A percentile compares a stretch with the other conserved stretches of the same genome.
These are phyloP conservation scores for Lithobates pipiens DNA, from an alignment of 2,797 vertebrate genomes.

Conservation along the genomic window DNA sequence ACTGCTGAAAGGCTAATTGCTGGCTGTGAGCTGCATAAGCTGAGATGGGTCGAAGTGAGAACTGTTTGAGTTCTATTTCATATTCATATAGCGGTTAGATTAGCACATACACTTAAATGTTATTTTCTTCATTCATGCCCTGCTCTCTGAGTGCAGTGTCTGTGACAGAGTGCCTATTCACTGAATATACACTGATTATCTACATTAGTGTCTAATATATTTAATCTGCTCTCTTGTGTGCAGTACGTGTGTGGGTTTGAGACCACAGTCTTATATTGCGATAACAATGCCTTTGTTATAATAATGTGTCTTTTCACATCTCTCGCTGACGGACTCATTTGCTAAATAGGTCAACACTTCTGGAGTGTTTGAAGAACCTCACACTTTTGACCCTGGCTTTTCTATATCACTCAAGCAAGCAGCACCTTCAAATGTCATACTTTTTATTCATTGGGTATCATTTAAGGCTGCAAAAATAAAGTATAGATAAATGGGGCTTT, in stretches of 20 bases:
- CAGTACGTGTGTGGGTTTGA: slow-evolving; percentile 1
- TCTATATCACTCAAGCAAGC: background rate
- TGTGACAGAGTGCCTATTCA: slow-evolving; percentile 39
- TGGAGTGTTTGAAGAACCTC: background rate
- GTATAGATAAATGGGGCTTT: background rate
- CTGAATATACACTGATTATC: slow-evolving; percentile 49
- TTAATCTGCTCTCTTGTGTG: slow-evolving; percentile 41
- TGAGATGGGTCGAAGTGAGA: background rate
- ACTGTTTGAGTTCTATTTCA: slow-evolving; percentile 23
- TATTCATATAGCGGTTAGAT: slow-evolving; percentile 29
- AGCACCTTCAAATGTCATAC: background rate
- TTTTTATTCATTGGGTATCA: background rate
- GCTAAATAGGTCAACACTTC: slow-evolving; percentile 34
- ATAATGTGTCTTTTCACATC: slow-evolving; percentile 32
- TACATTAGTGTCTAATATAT: slow-evolving; percentile 42
- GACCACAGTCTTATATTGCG: slow-evolving; percentile 19
- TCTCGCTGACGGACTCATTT: slow-evolving; percentile 22
- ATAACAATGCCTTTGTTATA: slow-evolving; percentile 20
- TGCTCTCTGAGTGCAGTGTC: slow-evolving; percentile 23
- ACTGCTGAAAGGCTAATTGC: background rate
- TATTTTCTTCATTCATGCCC: slow-evolving; percentile 25
- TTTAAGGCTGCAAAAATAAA: background rate
- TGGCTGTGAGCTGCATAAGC: background rate
- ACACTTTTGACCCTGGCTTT: slow-evolving; percentile 11
- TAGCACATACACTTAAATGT: slow-evolving; percentile 5